Evolutionary conservation across 2,888 invertebrate genomes (phyloP).

Genomic region (Galerucella pusilla): DNA sequence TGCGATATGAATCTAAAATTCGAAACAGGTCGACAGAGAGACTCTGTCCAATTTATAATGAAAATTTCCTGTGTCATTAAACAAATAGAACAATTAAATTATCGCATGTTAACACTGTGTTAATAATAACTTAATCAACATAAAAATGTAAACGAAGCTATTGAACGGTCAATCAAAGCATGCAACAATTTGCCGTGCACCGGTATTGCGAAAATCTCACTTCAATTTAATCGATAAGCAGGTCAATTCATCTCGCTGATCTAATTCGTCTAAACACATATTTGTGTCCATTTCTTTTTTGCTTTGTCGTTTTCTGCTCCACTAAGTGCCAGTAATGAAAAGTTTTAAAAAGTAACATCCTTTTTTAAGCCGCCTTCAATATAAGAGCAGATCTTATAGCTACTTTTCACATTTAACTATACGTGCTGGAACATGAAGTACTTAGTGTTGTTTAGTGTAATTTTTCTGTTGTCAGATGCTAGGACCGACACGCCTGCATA

Average conservation of each 20-base stretch:
- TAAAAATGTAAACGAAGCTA: neutral
- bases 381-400: constrained; percentile 47
- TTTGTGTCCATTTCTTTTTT: constrained; percentile 56
- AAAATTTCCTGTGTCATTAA: neutral
- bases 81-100: neutral
- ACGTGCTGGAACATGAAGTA: constrained; percentile 56
- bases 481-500: constrained; percentile 47
- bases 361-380: constrained; percentile 50
- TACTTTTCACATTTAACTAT: constrained; percentile 49
- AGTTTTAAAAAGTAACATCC: constrained; percentile 48
- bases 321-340: constrained; percentile 61
- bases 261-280: constrained; percentile 56
- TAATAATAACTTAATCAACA: neutral
- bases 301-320: constrained; percentile 61
- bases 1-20: too few relatives aligned
- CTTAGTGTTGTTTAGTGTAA: constrained; percentile 54
- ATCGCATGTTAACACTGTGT: neutral
- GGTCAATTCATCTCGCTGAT: constrained; percentile 53
- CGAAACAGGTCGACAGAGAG: too few relatives aligned
- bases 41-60: too few relatives aligned
- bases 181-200: constrained; percentile 29
- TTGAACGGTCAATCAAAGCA: neutral
- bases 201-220: constrained; percentile 34
- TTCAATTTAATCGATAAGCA: constrained; percentile 49
- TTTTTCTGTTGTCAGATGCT: constrained; percentile 44